A percentile compares a stretch with the other conserved stretches of the same genome.
These are phyloP conservation scores for Pluvialis apricaria DNA, from an alignment of 2,113 vertebrate species.

Conservation along the genomic window DNA sequence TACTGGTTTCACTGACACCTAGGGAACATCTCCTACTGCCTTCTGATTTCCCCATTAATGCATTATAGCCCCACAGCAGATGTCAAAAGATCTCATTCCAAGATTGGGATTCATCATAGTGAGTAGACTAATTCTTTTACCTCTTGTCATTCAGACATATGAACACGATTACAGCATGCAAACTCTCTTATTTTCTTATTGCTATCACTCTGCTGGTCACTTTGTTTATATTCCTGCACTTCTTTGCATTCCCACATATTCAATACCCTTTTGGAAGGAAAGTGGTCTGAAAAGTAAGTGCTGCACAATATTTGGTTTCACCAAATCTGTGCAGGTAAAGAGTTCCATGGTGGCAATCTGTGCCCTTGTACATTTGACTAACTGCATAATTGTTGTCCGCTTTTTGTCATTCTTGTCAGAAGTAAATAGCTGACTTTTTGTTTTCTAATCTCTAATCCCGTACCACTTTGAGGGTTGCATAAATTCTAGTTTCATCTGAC, in stretches of 20 bases:
- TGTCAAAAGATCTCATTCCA: not conserved
- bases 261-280: not conserved
- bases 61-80: not conserved
- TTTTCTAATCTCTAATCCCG: not conserved
- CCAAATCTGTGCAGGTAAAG: not conserved
- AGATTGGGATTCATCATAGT: not conserved
- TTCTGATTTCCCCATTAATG: not conserved
- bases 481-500: not conserved
- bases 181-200: not conserved
- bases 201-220: not conserved
- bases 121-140: not conserved
- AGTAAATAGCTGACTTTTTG: not conserved
- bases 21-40: not conserved
- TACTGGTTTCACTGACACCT: not conserved
- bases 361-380: not conserved
- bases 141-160: not conserved
- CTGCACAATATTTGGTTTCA: not conserved
- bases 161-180: not conserved
- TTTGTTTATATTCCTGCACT: not conserved
- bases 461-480: not conserved
- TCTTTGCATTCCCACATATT: not conserved
- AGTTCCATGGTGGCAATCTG: not conserved
- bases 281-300: not conserved
- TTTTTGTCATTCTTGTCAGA: not conserved
- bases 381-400: not conserved